A percentile compares a stretch with the other conserved stretches of the same genome.
phyloP scores from a whole-genome alignment of 2,113 vertebrate genomes.

The Eudyptes chrysolophus region DNA sequence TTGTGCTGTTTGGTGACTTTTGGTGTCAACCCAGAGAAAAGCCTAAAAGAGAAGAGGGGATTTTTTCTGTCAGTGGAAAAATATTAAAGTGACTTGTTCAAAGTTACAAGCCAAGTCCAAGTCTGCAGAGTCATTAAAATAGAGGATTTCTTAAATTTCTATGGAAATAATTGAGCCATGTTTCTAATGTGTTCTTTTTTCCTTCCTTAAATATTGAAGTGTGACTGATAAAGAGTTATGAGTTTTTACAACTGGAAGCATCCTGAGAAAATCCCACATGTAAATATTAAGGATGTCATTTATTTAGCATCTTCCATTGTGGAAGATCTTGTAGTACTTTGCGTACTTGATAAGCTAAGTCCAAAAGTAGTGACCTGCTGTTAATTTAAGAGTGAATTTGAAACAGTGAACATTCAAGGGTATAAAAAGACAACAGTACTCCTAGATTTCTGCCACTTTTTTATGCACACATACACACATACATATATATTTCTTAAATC shows the following conservation, averaged over 20 bases:
- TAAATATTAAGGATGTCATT: neutral
- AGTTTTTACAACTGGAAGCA: neutral
- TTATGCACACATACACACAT: fast-evolving
- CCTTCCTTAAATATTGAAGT: neutral
- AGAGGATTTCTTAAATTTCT: neutral
- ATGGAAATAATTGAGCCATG: neutral
- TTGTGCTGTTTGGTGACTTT: neutral
- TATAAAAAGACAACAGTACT: neutral
- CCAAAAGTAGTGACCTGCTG: neutral
- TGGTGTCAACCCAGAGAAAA: neutral
- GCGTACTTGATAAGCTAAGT: neutral
- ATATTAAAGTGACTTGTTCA: neutral
- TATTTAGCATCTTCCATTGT: neutral
- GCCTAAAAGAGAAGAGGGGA: neutral
- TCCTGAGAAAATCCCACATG: neutral
- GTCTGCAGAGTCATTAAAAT: neutral
- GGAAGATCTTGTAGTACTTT: neutral
- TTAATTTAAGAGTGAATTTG: neutral
- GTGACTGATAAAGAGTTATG: neutral
- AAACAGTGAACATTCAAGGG: neutral
- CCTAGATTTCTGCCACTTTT: neutral
- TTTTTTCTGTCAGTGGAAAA: neutral
- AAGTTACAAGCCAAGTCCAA: neutral
- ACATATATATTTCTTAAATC: neutral
- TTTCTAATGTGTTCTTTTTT: neutral